Evolutionary conservation across 2,797 vertebrate genomes (phyloP).

Genomic region (Leucoraja ocellata): DNA sequence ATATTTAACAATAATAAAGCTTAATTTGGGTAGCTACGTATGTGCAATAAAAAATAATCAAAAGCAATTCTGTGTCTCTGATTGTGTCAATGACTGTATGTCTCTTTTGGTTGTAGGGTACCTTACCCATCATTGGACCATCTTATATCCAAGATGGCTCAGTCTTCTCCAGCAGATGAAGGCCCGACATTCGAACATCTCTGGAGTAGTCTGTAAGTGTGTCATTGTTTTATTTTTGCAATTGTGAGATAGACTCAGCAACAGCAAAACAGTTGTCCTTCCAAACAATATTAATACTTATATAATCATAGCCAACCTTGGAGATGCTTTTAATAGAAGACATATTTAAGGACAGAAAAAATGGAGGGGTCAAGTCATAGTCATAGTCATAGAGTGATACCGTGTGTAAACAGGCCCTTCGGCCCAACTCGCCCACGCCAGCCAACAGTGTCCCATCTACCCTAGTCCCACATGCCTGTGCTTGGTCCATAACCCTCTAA

Average conservation of each 20-base stretch:
- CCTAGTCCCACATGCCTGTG: too few species aligned
- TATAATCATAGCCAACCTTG: neutral
- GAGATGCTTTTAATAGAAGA: neutral
- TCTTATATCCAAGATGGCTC: conserved; percentile 75
- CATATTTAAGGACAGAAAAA: neutral
- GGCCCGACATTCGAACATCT: conserved; percentile 86
- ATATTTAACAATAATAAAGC: neutral
- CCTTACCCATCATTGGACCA: conserved; percentile 64
- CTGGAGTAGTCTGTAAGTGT: conserved; percentile 90
- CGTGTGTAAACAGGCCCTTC: too few species aligned
- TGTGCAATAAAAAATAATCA: neutral
- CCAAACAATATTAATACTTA: neutral
- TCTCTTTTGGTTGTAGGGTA: conserved; percentile 56
- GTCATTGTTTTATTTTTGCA: neutral
- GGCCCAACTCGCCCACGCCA: too few species aligned
- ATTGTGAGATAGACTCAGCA: too few species aligned
- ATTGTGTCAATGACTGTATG: neutral
- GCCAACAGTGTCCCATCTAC: too few species aligned
- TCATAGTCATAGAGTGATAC: too few species aligned
- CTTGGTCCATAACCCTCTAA: too few species aligned
- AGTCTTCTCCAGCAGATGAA: conserved; percentile 71
- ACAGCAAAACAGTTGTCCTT: neutral
- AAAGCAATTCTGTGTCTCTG: neutral
- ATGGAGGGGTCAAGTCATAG: too few species aligned
- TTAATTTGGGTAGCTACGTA: neutral